phyloP scores from a whole-genome alignment of 2,113 vertebrate genomes.

The Pteruthius melanotis region DNA sequence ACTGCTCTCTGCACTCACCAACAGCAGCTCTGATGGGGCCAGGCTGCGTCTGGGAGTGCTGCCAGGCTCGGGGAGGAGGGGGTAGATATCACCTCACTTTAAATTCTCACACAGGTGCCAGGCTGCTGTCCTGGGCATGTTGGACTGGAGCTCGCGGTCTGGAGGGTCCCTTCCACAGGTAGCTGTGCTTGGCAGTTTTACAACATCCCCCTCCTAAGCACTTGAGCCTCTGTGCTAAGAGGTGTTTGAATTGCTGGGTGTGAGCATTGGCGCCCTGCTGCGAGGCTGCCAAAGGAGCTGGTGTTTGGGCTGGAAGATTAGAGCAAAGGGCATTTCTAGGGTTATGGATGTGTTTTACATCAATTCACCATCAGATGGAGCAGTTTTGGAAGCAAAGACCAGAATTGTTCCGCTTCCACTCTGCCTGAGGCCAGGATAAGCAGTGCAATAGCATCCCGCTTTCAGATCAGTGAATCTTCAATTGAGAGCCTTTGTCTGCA shows the following conservation, averaged over 20 bases:
- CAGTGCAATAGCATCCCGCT: not conserved
- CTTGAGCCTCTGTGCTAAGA: not conserved
- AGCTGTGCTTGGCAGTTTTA: not conserved
- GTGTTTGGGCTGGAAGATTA: not conserved
- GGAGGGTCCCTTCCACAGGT: not conserved
- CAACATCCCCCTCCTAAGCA: not conserved
- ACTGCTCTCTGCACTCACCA: not conserved
- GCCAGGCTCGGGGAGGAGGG: not conserved
- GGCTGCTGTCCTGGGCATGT: not conserved
- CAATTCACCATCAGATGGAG: constrained; percentile 56
- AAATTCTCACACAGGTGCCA: not conserved
- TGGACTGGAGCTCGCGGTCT: not conserved
- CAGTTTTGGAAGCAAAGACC: constrained; percentile 32
- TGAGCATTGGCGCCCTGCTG: not conserved
- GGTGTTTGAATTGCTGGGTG: not conserved
- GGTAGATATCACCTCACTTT: fast-evolving
- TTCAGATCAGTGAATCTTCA: not conserved
- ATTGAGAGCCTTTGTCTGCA: not conserved
- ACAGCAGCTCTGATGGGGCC: not conserved
- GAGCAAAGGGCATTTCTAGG: not conserved
- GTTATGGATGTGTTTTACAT: not conserved
- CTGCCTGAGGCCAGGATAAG: not conserved
- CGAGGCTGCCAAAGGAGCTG: not conserved
- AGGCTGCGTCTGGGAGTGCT: fast-evolving
- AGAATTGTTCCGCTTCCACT: not conserved